A percentile compares a stretch with the other conserved stretches of the same genome.
Evolutionary conservation across 2,888 invertebrate species (phyloP).

Genomic region (Drosophila siamana): DNA sequence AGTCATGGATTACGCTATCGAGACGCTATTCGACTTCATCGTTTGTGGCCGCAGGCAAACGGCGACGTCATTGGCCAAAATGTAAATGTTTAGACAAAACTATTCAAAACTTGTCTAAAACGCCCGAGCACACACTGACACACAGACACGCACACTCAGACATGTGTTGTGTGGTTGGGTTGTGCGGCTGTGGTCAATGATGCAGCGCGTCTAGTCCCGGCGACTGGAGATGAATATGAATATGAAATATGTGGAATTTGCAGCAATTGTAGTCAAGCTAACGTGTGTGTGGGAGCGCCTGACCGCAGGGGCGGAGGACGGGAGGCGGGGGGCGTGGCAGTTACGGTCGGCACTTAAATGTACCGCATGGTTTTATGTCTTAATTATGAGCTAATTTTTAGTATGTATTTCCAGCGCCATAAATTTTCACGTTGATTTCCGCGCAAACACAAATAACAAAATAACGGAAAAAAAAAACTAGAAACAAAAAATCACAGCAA

Average conservation of each 20-base stretch:
- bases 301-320: conserved; percentile 14
- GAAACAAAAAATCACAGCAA: too few relatives aligned
- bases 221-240: conserved; percentile 45
- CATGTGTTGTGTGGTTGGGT: not conserved
- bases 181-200: conserved; percentile 43
- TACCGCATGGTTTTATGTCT: conserved; percentile 69
- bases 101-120: conserved; percentile 59
- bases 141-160: conserved; percentile 9
- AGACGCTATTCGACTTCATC: conserved; percentile 51
- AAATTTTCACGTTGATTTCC: conserved; percentile 32
- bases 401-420: conserved; percentile 52
- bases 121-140: conserved; percentile 21
- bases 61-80: conserved; percentile 76
- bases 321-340: conserved; percentile 43
- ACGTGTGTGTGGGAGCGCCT: conserved; percentile 29
- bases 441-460: conserved; percentile 23
- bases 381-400: conserved; percentile 71
- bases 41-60: conserved; percentile 22
- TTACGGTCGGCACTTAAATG: conserved; percentile 67
- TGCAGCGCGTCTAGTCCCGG: conserved; percentile 42
- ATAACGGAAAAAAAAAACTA: too few relatives aligned
- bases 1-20: conserved; percentile 39
- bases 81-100: conserved; percentile 78
- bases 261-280: conserved; percentile 9
- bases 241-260: conserved; percentile 19